Percentiles rank a stretch among this genome's conserved stretches.
These are phyloP conservation scores for Rhincodon typus DNA, from an alignment of 2,797 vertebrate species.

Conservation along the genomic window DNA sequence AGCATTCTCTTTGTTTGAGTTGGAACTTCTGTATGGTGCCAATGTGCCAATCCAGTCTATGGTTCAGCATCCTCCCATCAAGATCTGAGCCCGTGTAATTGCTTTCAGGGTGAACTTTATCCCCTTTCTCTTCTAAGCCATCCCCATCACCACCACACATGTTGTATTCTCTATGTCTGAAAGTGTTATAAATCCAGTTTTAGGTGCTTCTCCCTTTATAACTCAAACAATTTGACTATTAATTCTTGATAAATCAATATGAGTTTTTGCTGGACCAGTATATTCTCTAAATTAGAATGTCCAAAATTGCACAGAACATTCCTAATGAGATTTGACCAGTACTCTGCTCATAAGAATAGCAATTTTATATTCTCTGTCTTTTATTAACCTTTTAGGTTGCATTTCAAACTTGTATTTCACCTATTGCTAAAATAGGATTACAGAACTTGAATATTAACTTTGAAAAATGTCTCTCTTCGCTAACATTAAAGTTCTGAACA, in stretches of 20 bases:
- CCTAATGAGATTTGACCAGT: neutral
- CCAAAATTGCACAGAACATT: neutral
- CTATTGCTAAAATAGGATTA: too few species aligned
- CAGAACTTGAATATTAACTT: too few species aligned
- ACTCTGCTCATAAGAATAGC: neutral
- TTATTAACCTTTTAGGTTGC: neutral
- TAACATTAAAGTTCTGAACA: too few species aligned
- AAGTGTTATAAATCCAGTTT: neutral
- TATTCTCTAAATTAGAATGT: neutral
- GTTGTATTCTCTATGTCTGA: neutral
- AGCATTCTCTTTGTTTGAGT: too few species aligned
- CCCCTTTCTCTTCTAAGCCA: neutral
- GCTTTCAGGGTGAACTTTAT: neutral
- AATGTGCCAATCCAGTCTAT: too few species aligned
- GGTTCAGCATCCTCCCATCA: too few species aligned
- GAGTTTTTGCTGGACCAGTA: neutral
- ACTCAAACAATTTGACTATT: neutral
- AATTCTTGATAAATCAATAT: neutral
- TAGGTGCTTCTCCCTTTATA: neutral
- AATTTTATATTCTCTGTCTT: neutral
- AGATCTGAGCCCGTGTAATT: too few species aligned
- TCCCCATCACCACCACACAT: too few species aligned
- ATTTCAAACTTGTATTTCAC: too few species aligned
- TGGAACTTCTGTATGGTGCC: too few species aligned
- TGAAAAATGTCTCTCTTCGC: too few species aligned